Percentiles rank a stretch among this genome's conserved stretches.
Conservation (phyloP, 2,888 invertebrate species). For the Dryococelus australis region DNA sequence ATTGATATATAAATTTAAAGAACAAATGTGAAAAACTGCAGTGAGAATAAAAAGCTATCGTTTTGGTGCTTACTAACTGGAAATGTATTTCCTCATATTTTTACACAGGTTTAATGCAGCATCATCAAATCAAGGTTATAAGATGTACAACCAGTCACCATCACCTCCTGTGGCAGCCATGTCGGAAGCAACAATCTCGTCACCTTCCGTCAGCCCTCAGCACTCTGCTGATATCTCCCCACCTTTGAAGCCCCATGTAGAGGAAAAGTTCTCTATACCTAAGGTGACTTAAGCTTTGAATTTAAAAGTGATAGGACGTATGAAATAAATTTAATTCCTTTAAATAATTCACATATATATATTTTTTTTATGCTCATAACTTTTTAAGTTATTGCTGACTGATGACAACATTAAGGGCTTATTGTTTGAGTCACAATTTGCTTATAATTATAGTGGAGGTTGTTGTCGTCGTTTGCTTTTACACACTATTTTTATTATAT, state of each 20-base stretch:
- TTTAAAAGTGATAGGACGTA: conserved; percentile 47
- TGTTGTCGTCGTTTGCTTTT: no score
- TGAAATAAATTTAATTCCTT: no score
- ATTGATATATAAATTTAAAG: no score
- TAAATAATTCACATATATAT: no score
- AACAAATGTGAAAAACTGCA: no score
- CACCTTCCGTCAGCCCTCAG: conserved; percentile 3
- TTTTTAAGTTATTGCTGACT: no score
- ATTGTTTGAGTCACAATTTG: no score
- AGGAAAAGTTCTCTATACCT: conserved; percentile 23
- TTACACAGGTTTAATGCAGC: background rate
- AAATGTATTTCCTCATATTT: background rate
- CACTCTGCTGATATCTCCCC: conserved; percentile 19
- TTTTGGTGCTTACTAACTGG: background rate
- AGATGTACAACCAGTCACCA: conserved; percentile 22
- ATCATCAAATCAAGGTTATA: conserved; percentile 28
- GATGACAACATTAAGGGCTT: no score
- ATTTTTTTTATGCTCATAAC: no score
- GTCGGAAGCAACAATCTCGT: conserved; percentile 24
- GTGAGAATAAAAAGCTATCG: no score
- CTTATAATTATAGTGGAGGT: no score
- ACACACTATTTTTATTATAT: no score
- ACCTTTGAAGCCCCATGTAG: background rate
- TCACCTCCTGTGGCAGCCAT: conserved; percentile 30
- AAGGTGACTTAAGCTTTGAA: conserved; percentile 50